phyloP scores from a whole-genome alignment of 2,113 vertebrate species.

The Ailuropoda melanoleuca region DNA sequence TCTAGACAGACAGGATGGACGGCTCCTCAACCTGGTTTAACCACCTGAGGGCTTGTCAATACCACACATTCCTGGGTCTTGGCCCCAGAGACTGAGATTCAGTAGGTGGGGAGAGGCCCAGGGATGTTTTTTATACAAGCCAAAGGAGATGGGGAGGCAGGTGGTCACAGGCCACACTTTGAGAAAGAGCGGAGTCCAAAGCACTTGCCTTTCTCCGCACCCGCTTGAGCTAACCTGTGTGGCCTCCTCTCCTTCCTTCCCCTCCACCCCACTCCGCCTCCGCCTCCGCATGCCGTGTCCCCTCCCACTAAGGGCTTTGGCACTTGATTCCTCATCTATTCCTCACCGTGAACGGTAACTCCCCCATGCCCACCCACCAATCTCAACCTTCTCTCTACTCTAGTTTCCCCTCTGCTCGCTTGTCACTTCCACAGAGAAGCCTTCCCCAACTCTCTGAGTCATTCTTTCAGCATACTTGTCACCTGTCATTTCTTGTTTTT shows the following conservation, averaged over 20 bases:
- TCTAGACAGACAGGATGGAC: slow-evolving; percentile 71
- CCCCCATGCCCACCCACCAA: neutral
- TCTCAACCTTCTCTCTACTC: neutral
- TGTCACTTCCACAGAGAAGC: neutral
- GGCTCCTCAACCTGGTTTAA: slow-evolving; percentile 46
- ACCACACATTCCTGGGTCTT: slow-evolving; percentile 65
- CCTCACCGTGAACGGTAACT: neutral
- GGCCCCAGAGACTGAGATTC: slow-evolving; percentile 15
- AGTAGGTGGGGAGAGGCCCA: neutral
- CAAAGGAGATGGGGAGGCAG: neutral
- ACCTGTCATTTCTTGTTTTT: slow-evolving; percentile 9
- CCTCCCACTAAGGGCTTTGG: neutral
- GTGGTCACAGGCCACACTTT: neutral
- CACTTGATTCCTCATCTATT: neutral
- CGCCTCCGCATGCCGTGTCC: neutral
- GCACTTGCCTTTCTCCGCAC: neutral
- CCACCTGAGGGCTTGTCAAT: slow-evolving; percentile 69
- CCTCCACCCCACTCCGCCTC: neutral
- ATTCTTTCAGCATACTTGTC: neutral
- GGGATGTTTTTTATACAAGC: slow-evolving; percentile 2
- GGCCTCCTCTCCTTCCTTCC: neutral
- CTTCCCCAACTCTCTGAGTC: slow-evolving; percentile 12
- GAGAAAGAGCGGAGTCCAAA: neutral
- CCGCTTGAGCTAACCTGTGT: neutral
- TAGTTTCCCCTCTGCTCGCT: neutral